Base-by-base conservation (phyloP, 2,113 vertebrate species). In the Xenus cinereus region DNA sequence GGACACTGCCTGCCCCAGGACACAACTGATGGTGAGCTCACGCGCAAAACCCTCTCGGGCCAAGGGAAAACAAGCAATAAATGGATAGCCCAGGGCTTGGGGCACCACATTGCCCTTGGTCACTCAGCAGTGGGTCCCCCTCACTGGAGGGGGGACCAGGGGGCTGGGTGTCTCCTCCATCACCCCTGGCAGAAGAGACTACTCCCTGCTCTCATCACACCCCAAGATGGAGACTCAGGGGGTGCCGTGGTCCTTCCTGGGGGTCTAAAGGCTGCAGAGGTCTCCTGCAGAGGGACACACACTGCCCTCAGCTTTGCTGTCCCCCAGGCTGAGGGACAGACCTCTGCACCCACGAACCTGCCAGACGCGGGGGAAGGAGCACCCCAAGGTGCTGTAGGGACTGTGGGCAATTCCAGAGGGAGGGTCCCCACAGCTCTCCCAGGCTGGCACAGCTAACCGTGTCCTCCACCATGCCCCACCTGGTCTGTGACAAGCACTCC, bases 321-420 rank as follows among this genome's bases (percentile, higher is more conserved):
- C 17, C 33, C 43, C 57, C 20, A 20, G 35, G 20, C 56, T 41
- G 51, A 41, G 27, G 24, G n/a, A 71, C 45, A 60, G 35, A 35
- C 5, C 26, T 67, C 37, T 45, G 51, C 10, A 63, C 19, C 22
- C 45, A 14, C 0, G 0, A 63, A 39, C 39, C 41, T 41, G 66
- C 8, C 7, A 5, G 46, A 8, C 1, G 1, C 0, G 3, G 26
- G 13, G 37, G 28, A 57, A 66, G 51, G 0, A 0, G 16, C 37
- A 50, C 19, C 67, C 6, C 3, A 1, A 45, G 41, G 16, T 48
- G 66, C 51, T 87, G 15, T 11, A 27, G 68, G 57, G 21, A 30
- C 51, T 28, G 6, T 4, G 23, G 32, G 22, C 1, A 0, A 45
- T 71, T 68, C 35, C 57, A 45, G 35, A 41, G 6, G 41, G 56